Evolutionary conservation across 2,113 vertebrate genomes (phyloP).

Genomic region (Stegostoma tigrinum): DNA sequence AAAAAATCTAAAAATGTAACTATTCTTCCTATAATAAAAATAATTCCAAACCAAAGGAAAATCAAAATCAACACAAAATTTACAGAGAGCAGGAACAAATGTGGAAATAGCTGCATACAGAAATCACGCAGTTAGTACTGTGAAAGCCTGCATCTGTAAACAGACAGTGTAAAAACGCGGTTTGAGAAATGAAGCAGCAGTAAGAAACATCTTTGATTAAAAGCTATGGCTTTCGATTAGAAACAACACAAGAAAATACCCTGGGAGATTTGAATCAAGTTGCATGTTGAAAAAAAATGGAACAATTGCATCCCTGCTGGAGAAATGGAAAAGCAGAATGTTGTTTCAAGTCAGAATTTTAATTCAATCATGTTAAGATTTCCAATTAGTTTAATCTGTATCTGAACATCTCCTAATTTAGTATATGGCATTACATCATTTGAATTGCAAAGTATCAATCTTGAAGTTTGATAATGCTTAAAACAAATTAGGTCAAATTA

Average conservation of each 20-base stretch:
- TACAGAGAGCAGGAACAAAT: neutral
- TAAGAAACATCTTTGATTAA: neutral
- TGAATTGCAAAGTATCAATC: neutral
- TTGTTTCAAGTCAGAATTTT: neutral
- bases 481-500: too few species aligned
- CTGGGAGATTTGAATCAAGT: neutral
- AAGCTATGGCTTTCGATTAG: neutral
- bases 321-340: neutral
- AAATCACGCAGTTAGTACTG: neutral
- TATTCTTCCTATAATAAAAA: too few species aligned
- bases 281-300: neutral
- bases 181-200: neutral
- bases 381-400: neutral
- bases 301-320: neutral
- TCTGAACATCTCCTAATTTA: neutral
- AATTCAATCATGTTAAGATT: neutral
- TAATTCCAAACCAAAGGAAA: neutral
- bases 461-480: too few species aligned
- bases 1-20: too few species aligned
- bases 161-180: neutral
- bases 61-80: constrained; percentile 15
- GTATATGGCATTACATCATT: neutral
- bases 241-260: neutral
- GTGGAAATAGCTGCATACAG: neutral
- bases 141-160: neutral